Base-by-base conservation (phyloP, 1,140 invertebrate genomes). In the Paralvinella palmiformis region DNA sequence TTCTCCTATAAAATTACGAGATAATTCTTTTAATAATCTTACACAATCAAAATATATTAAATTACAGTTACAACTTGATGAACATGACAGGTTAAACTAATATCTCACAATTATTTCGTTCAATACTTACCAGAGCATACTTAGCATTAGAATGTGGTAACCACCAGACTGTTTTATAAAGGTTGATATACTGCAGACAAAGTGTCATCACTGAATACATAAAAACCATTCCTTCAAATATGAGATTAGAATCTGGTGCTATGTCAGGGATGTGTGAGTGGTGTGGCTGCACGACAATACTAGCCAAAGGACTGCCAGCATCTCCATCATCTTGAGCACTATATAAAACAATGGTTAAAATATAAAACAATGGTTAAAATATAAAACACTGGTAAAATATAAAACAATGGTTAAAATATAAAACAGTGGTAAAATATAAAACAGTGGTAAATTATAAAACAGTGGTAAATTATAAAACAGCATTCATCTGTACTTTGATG, bases 161-260 rank as follows among this genome's bases (percentile, higher is more conserved):
- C 94, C 95, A 98, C 91, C 93, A 98, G n/a, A 94, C 89, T 35
- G 92, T 96, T 65, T 91, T 87, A 76, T 98, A 98, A 10, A 98
- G 83, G 82, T 98, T 94, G 17, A 98, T 84, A 77, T 96, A 91
- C 82, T 98, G 95, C 22, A 94, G 82, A 32, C 87, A 87, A 33
- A 90, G 84, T 37, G 88, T 80, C 36, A 84, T 75, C 10, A 84
- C 65, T 15, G 90, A 88, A 71, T 91, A 93, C 13, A 90, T 79
- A 75, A 89, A 89, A 4, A 84, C 70, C 71, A 94, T 87, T n/a
- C 83, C 77, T 80, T 98, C 94, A 83, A 94, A 96, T 41, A 88
- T 82, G 27, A 96, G 74, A 70, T 91, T 89, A 48, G 87, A 86
- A 69, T 93, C 89, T n/a, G 86, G 83, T 3, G 91, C 88, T 48